Base-by-base conservation (phyloP, 2,888 invertebrate species). In the Cerastis rubricosa region DNA sequence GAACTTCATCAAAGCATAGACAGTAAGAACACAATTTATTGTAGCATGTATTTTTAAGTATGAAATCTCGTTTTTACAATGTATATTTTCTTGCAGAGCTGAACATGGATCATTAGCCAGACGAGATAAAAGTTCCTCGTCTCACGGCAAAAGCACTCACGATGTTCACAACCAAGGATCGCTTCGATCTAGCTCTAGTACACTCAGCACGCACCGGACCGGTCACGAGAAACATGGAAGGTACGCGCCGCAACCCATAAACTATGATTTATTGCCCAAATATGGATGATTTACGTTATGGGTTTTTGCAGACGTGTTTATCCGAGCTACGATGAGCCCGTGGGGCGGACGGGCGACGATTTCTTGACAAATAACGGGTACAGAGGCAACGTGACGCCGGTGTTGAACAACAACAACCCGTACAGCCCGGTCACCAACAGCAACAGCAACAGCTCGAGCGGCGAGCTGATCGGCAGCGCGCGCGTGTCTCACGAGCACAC, bases 401-500 rank as follows among this genome's bases (percentile, higher is more conserved):
- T 94, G 35, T 90, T 91, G n/a, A 94, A 93, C 87, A 96, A 96
- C 89, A 96, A 96, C 91, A 96, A 96, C 82, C 96, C 96, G 3
- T 96, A 96, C 88, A 96, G 96, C 85, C 96, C 96, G 7, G 96
- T 96, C 71, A 96, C 96, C 40, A 96, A 96, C 83, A 96, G 96
- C 89, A 97, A 96, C 90, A 97, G 97, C 86, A 97, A 97, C 88
- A 97, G 97, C 83, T 97, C 97, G 57, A 97, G 97, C 77, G 97
- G 97, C 22, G 97, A 97, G 85, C 92, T 97, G 75, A 97, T 97
- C 22, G 96, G 96, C 59, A 97, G 96, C 83, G 94, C 97, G 25
- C 93, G 97, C 83, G 97, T 97, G 54, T 98, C 97, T 45, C 98
- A 98, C 87, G 98, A 98, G 89, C 98, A 98, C 89, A 98, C 98